phyloP scores from a whole-genome alignment of 30 jellyfish, hydroid and myxozoan species.

The Clytia hemisphaerica region DNA sequence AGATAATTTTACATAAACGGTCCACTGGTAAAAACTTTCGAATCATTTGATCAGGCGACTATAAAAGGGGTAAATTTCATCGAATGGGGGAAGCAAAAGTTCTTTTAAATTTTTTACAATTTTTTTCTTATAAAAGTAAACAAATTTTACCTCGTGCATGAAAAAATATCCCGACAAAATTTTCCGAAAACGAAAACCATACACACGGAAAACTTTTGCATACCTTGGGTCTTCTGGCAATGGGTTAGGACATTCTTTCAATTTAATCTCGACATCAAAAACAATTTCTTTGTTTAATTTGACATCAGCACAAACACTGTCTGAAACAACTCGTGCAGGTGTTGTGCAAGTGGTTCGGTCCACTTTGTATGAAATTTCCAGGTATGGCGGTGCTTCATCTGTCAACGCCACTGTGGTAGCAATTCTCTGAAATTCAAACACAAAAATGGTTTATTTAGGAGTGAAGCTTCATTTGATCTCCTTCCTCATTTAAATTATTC shows the following conservation, averaged over 20 bases:
- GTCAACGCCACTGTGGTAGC: slow-evolving; percentile 78
- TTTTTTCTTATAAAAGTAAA: too few relatives aligned
- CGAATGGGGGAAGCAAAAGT: too few relatives aligned
- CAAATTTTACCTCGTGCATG: too few relatives aligned
- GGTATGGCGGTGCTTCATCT: slow-evolving; percentile 52
- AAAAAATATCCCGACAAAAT: neutral
- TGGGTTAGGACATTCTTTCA: slow-evolving; percentile 47
- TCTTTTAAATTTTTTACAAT: too few relatives aligned
- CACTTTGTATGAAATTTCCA: slow-evolving; percentile 41
- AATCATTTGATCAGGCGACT: too few relatives aligned
- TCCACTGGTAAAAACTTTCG: too few relatives aligned
- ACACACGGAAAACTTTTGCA: slow-evolving; percentile 9
- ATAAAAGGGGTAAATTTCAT: too few relatives aligned
- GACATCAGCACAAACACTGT: slow-evolving; percentile 60
- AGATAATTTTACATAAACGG: too few relatives aligned
- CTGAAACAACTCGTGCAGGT: slow-evolving; percentile 17
- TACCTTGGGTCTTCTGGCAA: slow-evolving; percentile 15
- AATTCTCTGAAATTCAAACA: slow-evolving; percentile 40
- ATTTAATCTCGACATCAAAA: slow-evolving; percentile 72
- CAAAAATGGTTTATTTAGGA: too few relatives aligned
- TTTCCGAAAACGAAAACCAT: neutral
- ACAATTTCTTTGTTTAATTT: slow-evolving; percentile 61
- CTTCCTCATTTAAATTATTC: too few relatives aligned
- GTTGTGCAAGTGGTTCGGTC: neutral
- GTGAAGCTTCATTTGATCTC: too few relatives aligned